These are phyloP conservation scores for Campylomormyrus tamandua DNA, from an alignment of 2,113 vertebrate genomes.

Conservation along the genomic window DNA sequence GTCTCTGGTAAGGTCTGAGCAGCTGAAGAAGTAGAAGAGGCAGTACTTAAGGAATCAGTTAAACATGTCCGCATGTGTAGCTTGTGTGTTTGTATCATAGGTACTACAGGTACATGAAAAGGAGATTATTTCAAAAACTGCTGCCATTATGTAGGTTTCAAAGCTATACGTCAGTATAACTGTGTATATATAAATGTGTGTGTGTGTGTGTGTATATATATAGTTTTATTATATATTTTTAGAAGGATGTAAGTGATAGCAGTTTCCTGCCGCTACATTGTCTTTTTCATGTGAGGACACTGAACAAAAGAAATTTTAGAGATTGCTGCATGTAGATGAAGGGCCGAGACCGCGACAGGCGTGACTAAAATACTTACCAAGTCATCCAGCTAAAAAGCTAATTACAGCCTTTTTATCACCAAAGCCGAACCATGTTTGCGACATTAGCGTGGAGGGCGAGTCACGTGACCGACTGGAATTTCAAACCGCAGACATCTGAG, in stretches of 20 bases:
- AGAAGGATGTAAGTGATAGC: neutral
- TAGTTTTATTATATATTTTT: neutral
- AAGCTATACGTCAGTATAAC: neutral
- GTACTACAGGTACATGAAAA: neutral
- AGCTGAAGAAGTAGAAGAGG: neutral
- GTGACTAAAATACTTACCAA: conserved; percentile 51
- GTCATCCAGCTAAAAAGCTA: conserved; percentile 49
- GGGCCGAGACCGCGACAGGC: conserved; percentile 1
- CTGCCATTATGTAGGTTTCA: neutral
- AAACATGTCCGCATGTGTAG: neutral
- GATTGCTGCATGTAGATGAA: conserved; percentile 3
- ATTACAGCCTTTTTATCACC: conserved; percentile 56
- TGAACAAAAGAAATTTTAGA: conserved; percentile 8
- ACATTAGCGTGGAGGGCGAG: conserved; percentile 62
- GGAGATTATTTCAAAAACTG: neutral
- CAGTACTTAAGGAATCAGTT: neutral
- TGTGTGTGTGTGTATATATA: too few species aligned
- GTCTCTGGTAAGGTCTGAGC: neutral
- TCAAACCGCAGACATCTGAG: conserved; percentile 64
- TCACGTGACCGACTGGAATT: conserved; percentile 64
- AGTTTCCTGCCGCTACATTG: neutral
- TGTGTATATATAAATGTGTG: neutral
- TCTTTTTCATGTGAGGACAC: neutral
- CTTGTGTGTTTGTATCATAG: neutral
- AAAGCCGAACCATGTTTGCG: conserved; percentile 62